Conservation (phyloP, 2,888 invertebrate species). For the Hirtodrosophila trivittata region DNA sequence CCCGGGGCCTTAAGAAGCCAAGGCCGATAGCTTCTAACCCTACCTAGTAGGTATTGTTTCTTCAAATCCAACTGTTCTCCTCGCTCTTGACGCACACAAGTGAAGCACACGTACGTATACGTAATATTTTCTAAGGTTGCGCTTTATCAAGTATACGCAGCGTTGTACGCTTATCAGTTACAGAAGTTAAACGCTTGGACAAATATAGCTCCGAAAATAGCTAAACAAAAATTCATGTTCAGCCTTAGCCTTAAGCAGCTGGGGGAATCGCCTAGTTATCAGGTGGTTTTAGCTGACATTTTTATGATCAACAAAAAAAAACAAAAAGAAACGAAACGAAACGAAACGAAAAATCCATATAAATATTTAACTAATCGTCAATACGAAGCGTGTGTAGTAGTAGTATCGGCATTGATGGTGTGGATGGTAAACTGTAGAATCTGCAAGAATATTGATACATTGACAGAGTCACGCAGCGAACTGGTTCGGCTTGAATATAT, state of each 20-base stretch:
- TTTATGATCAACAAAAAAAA: conserved; percentile 2
- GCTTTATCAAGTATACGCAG: conserved; percentile 66
- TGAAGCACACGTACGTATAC: conserved; percentile 39
- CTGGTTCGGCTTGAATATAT: background rate
- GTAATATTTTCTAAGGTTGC: conserved; percentile 55
- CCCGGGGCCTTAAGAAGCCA: conserved; percentile 29
- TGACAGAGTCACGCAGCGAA: background rate
- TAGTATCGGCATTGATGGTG: too few relatives aligned
- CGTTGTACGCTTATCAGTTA: conserved; percentile 51
- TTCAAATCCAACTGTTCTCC: conserved; percentile 28
- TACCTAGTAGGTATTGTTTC: conserved; percentile 1
- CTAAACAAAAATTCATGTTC: background rate
- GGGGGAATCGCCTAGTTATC: conserved; percentile 9
- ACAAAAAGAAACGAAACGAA: too few relatives aligned
- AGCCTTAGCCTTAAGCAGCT: conserved; percentile 9
- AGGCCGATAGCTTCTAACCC: conserved; percentile 45
- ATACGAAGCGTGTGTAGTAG: too few relatives aligned
- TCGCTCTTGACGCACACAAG: conserved; percentile 16
- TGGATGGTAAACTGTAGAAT: too few relatives aligned
- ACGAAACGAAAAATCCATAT: too few relatives aligned
- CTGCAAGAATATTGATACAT: background rate
- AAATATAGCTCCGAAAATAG: conserved; percentile 15
- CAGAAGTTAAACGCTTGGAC: conserved; percentile 12
- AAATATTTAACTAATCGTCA: too few relatives aligned
- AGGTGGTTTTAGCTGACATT: conserved; percentile 9